Conservation (phyloP, 2,113 vertebrate species). For the Charadrius vociferus region DNA sequence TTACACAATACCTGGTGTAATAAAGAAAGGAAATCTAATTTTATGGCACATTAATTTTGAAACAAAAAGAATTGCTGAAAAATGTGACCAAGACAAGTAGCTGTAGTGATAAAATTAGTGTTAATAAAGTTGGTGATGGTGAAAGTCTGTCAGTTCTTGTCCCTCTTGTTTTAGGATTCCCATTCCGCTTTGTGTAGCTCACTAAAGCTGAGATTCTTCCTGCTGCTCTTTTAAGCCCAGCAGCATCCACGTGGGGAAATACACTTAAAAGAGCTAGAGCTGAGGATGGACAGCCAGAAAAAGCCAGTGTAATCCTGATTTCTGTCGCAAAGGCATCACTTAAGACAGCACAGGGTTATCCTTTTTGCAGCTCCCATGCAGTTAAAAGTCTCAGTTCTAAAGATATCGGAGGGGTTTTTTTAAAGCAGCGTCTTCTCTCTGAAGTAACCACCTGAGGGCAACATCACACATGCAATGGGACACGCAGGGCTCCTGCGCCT, state of each 20-base stretch:
- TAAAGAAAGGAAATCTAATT: neutral
- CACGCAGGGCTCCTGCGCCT: neutral
- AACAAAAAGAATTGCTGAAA: neutral
- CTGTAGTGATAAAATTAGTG: neutral
- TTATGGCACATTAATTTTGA: neutral
- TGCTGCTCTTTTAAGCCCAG: neutral
- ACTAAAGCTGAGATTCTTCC: neutral
- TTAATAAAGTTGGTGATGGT: neutral
- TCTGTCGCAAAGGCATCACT: neutral
- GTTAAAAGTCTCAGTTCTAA: neutral
- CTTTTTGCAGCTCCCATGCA: neutral
- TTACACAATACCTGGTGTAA: neutral
- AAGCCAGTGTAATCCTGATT: neutral
- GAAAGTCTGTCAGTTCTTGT: neutral
- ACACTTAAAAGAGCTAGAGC: neutral
- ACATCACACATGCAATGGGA: neutral
- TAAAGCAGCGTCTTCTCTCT: neutral
- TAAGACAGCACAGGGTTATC: rapidly evolving
- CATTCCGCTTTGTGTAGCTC: neutral
- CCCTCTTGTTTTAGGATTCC: neutral
- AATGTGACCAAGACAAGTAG: neutral
- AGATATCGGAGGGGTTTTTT: neutral
- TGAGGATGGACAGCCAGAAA: neutral
- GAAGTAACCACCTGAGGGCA: constrained; percentile 62
- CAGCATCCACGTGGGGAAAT: neutral